phyloP scores from a whole-genome alignment of 2,797 vertebrate genomes.

The Sebastes diploproa region DNA sequence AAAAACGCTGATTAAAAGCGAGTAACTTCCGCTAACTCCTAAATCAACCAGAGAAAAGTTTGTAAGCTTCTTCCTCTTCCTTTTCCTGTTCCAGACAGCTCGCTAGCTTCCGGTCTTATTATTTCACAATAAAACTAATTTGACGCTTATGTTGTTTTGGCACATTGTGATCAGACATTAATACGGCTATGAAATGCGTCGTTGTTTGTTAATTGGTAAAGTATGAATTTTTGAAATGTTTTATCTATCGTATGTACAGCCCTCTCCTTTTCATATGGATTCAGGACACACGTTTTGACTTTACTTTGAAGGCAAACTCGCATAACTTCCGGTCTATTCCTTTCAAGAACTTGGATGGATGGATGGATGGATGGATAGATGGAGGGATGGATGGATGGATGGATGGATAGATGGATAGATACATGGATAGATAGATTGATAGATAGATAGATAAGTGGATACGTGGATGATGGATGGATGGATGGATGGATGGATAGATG shows the following conservation, averaged over 20 bases:
- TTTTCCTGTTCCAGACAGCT: neutral
- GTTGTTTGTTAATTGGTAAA: neutral
- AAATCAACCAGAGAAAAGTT: neutral
- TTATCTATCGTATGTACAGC: neutral
- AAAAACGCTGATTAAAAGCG: accelerated
- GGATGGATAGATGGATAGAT: accelerated
- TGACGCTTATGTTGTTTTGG: neutral
- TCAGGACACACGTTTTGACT: neutral
- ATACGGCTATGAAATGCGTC: accelerated
- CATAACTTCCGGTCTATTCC: neutral
- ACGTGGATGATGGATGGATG: accelerated
- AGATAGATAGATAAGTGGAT: accelerated
- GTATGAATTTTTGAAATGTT: neutral
- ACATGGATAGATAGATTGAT: accelerated
- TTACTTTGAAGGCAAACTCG: constrained; percentile 1
- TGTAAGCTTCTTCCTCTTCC: constrained; percentile 29
- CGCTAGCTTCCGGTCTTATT: neutral
- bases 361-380: no score
- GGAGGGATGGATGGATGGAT: accelerated
- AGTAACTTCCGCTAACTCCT: neutral
- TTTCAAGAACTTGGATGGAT: neutral
- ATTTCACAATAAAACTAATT: constrained; percentile 17
- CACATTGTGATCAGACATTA: accelerated
- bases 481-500: accelerated
- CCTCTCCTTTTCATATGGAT: accelerated